A percentile compares a stretch with the other conserved stretches of the same genome.
Evolutionary conservation across 2,797 vertebrate genomes (phyloP).

Genomic region (Onychomys leucogaster): DNA sequence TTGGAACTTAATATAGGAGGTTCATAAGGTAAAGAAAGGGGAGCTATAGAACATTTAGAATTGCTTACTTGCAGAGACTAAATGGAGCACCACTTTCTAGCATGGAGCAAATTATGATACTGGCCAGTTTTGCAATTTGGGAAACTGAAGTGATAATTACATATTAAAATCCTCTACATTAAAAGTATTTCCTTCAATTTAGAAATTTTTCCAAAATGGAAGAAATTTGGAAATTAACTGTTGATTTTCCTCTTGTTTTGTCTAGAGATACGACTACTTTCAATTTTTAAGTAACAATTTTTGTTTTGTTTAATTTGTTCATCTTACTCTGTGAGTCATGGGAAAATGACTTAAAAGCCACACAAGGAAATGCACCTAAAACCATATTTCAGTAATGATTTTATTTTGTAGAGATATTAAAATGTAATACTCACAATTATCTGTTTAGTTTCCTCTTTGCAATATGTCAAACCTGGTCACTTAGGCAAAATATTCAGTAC

Average conservation of each 20-base stretch:
- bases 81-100: neutral
- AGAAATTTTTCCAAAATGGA: neutral
- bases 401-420: slow-evolving; percentile 11
- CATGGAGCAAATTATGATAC: neutral
- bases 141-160: neutral
- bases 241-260: neutral
- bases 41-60: neutral
- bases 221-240: neutral
- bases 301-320: neutral
- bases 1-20: accelerated
- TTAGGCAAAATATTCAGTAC: neutral
- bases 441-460: neutral
- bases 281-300: neutral
- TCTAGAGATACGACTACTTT: neutral
- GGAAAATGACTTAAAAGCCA: neutral
- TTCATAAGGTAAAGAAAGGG: neutral
- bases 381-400: neutral
- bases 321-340: neutral
- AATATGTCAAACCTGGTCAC: neutral
- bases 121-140: neutral
- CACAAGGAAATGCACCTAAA: neutral
- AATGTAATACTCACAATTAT: slow-evolving; percentile 19
- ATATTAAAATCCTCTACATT: neutral
- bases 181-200: neutral
- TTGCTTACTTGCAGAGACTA: neutral